Conservation (phyloP, 2,888 invertebrate species). For the Liposcelis brunnea region DNA sequence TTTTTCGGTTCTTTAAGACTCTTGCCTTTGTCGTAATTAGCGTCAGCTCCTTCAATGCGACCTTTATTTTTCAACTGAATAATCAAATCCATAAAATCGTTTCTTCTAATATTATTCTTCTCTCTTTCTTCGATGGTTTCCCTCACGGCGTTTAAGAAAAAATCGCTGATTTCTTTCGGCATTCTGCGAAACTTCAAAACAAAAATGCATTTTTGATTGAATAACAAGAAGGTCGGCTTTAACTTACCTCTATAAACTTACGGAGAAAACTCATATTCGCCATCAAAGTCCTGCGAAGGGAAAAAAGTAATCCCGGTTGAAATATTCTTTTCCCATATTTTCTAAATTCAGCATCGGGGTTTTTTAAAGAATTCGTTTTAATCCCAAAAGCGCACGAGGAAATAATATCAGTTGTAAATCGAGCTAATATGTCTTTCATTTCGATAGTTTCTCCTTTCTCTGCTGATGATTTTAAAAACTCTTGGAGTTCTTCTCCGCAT, state of each 20-base stretch:
- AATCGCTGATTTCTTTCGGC: constrained; percentile 13
- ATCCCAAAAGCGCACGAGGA: constrained; percentile 19
- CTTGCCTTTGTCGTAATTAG: too few species aligned
- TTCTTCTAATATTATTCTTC: constrained; percentile 18
- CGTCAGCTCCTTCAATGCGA: neutral
- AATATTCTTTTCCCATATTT: constrained; percentile 14
- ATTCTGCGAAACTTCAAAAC: neutral
- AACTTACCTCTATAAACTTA: too few species aligned
- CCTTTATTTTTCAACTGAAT: constrained; percentile 15
- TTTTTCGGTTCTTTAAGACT: too few species aligned
- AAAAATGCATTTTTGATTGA: too few species aligned
- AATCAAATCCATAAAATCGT: constrained; percentile 20
- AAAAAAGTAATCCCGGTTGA: constrained; percentile 11
- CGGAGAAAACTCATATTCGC: too few species aligned
- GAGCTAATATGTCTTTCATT: constrained; percentile 13
- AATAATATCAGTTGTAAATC: constrained; percentile 19
- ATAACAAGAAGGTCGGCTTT: too few species aligned
- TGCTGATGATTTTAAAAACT: too few species aligned
- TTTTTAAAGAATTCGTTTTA: constrained; percentile 16
- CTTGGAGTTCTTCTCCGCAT: too few species aligned
- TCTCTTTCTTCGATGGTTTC: constrained; percentile 19
- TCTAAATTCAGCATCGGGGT: constrained; percentile 14
- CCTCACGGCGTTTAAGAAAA: constrained; percentile 19
- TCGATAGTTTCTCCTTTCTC: too few species aligned
- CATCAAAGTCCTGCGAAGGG: too few species aligned